Conservation (phyloP, 2,113 vertebrate species). For the Aspidoscelis tigris region DNA sequence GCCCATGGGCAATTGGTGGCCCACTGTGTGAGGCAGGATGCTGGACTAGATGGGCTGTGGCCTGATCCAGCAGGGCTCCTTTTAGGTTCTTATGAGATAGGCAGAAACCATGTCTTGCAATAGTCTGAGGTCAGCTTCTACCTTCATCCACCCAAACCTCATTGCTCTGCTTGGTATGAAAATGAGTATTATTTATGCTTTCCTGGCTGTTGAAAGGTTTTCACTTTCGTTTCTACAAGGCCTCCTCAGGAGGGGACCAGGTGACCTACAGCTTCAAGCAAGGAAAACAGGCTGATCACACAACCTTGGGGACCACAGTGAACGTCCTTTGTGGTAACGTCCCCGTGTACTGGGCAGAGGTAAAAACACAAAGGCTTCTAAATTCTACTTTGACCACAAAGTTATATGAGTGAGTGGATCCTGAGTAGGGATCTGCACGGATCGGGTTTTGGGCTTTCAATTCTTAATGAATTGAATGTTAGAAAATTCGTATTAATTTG, state of each 20-base stretch:
- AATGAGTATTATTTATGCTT: not conserved
- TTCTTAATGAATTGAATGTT: no score
- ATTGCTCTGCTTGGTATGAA: not conserved
- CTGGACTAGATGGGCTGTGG: no score
- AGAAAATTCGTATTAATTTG: no score
- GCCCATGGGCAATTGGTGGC: no score
- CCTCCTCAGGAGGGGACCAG: not conserved
- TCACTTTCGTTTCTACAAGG: not conserved
- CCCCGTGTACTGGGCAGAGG: conserved; percentile 42
- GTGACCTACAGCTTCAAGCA: conserved; percentile 13
- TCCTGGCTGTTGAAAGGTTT: not conserved
- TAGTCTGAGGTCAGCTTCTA: not conserved
- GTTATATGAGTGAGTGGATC: no score
- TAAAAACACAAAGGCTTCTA: not conserved
- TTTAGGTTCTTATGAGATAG: no score
- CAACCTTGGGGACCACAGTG: conserved; percentile 33
- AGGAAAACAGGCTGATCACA: conserved; percentile 9
- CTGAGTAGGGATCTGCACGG: no score
- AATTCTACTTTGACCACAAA: not conserved
- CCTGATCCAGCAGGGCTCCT: no score
- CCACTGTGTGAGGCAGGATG: no score
- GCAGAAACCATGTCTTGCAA: no score
- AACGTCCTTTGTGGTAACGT: conserved; percentile 51
- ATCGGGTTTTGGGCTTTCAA: no score
- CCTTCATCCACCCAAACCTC: not conserved